Percentiles rank a stretch among this genome's conserved stretches.
Evolutionary conservation across 2,797 vertebrate genomes (phyloP).

Genomic region (Pipistrellus pipistrellus): DNA sequence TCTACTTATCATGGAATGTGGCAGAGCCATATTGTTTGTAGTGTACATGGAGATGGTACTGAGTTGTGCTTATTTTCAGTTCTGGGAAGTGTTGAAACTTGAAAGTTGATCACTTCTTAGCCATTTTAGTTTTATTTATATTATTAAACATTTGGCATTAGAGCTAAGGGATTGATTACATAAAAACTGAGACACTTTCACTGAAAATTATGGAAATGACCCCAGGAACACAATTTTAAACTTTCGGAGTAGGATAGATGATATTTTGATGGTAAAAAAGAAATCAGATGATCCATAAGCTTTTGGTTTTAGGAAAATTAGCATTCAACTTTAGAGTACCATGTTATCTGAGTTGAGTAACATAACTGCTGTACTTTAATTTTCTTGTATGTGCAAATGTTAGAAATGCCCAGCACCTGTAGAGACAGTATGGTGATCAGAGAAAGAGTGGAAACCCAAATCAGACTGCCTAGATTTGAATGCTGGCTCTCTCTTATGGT

Average conservation of each 20-base stretch:
- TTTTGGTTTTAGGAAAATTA: not conserved
- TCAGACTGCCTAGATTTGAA: not conserved
- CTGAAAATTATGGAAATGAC: not conserved
- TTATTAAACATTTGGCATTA: constrained; percentile 22
- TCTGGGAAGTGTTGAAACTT: not conserved
- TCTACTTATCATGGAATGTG: not conserved
- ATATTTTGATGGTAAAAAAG: not conserved
- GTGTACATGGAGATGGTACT: not conserved
- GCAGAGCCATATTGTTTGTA: not conserved
- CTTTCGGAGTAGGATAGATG: not conserved
- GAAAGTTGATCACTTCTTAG: not conserved
- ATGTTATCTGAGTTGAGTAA: not conserved
- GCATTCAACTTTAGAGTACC: not conserved
- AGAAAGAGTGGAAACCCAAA: not conserved
- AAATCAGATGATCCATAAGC: not conserved
- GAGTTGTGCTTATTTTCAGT: not conserved
- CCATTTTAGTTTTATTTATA: not conserved
- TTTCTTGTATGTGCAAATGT: not conserved
- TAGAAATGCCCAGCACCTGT: not conserved
- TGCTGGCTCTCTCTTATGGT: not conserved
- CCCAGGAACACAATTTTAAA: not conserved
- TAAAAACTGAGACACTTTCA: not conserved
- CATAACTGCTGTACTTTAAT: not conserved
- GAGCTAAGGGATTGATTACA: not conserved
- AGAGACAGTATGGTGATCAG: not conserved